Evolutionary conservation across 2,113 vertebrate species (phyloP).

Genomic region (Anolis carolinensis): DNA sequence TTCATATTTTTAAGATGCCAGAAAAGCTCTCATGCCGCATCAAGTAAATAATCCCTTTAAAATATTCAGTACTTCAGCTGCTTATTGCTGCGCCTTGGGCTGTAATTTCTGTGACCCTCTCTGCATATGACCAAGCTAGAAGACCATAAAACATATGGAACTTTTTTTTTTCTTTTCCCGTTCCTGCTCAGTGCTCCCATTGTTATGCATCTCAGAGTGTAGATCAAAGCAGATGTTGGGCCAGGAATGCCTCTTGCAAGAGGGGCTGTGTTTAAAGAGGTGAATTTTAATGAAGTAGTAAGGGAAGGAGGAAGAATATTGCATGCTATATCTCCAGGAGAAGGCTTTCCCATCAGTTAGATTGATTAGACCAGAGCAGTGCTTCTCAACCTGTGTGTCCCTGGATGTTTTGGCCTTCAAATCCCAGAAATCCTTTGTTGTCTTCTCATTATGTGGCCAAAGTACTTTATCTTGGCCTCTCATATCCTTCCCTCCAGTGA

Average conservation of each 20-base stretch:
- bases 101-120: neutral
- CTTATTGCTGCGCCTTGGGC: neutral
- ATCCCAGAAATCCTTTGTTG: too few species aligned
- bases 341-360: neutral
- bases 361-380: neutral
- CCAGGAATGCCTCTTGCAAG: neutral
- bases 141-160: neutral
- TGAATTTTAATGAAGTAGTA: fast-evolving
- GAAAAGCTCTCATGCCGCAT: neutral
- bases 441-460: too few species aligned
- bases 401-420: too few species aligned
- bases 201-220: neutral
- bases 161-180: too few species aligned
- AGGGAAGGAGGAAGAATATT: neutral
- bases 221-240: neutral
- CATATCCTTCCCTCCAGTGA: too few species aligned
- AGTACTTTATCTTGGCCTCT: too few species aligned
- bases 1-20: neutral
- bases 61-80: neutral
- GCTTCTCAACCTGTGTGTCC: too few species aligned
- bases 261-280: neutral
- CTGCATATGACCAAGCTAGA: neutral
- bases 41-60: conserved; percentile 8
- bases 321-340: neutral
- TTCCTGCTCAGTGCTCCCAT: neutral